Evolutionary conservation across 2,797 vertebrate species (phyloP), one percentile per base, ranked within the genome.

Genomic region (Tapera naevia): DNA sequence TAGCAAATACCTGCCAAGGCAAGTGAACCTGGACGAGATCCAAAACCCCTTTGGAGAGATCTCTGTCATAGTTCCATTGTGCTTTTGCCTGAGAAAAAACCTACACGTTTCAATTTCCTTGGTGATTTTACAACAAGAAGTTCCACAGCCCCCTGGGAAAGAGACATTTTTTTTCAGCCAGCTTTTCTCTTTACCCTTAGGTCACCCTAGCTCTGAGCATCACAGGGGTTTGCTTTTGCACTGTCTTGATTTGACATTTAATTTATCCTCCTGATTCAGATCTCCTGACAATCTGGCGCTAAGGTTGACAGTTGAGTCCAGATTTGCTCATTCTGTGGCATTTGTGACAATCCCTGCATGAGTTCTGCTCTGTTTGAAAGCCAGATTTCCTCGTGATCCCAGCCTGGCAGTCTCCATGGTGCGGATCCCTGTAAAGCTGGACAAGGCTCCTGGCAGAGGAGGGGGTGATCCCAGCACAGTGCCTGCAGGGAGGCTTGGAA

Each of bases 241-340:
- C 53, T 66, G 60, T 80, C 87, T 96, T 86, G 88, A 93, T 94
- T 97, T 96, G 96, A 94, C 92, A 95, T 95, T 96, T 96, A 95
- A 95, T 92, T 95, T 95, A 88, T 94, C 88, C 83, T 96, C 60
- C 72, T 74, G 74, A 96, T 94, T 96, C 91, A 94, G 88, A 82
- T 93, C 64, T 90, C 87, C 89, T 96, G 95, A 91, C 93, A 95
- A 89, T 95, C 89, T 94, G 94, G 89, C 86, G 85, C 90, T 90
- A 78, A 81, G 78, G 70, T 89, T 96, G 95, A 91, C 91, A 93
- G 78, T 84, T 82, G 78, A 94, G 78, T 91, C 95, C 89, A 94
- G 82, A 86, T 88, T 88, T 96, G 83, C 78, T 94, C 91, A 76
- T 90, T 95, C 83, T 82, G 78, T 95, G 88, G 80, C 93, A 90